These are phyloP conservation scores for Pediacus dermestoides DNA, from an alignment of 2,888 invertebrate genomes.

Conservation along the genomic window DNA sequence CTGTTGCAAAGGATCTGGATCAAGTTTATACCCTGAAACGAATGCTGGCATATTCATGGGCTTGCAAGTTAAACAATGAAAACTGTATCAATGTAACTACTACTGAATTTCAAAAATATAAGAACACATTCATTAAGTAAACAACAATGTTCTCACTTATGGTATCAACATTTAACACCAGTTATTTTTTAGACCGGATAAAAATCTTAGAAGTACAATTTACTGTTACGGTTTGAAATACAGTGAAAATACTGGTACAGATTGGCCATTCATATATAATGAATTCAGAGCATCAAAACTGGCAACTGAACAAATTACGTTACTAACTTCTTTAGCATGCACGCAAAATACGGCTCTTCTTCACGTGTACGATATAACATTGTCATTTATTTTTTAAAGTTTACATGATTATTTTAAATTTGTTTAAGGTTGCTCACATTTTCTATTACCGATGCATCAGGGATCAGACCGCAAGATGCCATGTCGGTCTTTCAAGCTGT, in stretches of 20 bases:
- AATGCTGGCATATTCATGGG: constrained; percentile 57
- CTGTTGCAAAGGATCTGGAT: constrained; percentile 45
- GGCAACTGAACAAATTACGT: constrained; percentile 65
- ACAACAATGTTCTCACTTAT: not conserved
- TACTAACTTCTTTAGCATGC: constrained; percentile 68
- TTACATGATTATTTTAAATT: too few relatives aligned
- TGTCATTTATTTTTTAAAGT: not conserved
- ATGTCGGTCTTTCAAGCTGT: constrained; percentile 51
- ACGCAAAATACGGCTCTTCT: constrained; percentile 56
- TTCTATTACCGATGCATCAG: constrained; percentile 34
- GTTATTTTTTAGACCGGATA: constrained; percentile 51
- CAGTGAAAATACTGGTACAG: constrained; percentile 51
- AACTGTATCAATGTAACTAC: constrained; percentile 55
- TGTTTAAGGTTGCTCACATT: too few relatives aligned
- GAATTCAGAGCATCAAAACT: constrained; percentile 54
- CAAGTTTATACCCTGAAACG: constrained; percentile 60
- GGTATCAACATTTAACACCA: constrained; percentile 1
- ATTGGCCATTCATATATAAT: constrained; percentile 64
- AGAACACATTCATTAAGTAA: not conserved
- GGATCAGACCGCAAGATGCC: constrained; percentile 52
- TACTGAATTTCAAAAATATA: constrained; percentile 1
- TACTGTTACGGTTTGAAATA: constrained; percentile 72
- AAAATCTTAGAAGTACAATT: constrained; percentile 65
- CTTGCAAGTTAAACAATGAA: constrained; percentile 59
- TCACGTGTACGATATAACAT: constrained; percentile 52